Evolutionary conservation across 2,888 invertebrate species (phyloP).

Genomic region (Drosophila eohydei): DNA sequence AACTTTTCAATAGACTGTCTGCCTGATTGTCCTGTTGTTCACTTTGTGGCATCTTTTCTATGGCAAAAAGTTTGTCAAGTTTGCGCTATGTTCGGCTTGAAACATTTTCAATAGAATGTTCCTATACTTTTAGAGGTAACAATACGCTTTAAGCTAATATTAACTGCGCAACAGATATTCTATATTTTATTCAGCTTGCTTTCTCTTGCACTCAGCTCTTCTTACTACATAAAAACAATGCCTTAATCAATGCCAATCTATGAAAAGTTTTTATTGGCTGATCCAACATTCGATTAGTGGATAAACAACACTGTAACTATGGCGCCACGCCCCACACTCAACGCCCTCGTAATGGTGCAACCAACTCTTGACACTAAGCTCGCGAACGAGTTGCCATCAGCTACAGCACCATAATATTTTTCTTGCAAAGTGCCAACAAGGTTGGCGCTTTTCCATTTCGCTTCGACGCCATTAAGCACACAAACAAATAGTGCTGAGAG

Average conservation of each 20-base stretch:
- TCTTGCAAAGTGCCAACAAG: conserved; percentile 58
- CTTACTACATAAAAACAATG: not conserved
- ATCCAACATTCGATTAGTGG: not conserved
- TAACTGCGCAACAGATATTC: not conserved
- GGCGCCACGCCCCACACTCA: not conserved
- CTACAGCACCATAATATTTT: conserved; percentile 59
- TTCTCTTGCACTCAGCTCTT: not conserved
- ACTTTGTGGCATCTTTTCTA: conserved; percentile 44
- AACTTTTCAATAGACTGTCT: conserved; percentile 51
- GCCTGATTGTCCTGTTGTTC: conserved; percentile 34
- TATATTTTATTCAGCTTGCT: not conserved
- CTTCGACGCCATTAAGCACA: conserved; percentile 59
- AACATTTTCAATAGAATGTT: conserved; percentile 34
- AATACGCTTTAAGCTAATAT: conserved; percentile 7
- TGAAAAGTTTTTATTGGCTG: conserved; percentile 7
- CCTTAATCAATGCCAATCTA: conserved; percentile 7
- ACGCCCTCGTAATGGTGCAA: not conserved
- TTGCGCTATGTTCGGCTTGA: not conserved
- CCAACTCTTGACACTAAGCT: conserved; percentile 40
- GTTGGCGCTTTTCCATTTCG: conserved; percentile 54
- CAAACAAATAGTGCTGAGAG: conserved; percentile 30
- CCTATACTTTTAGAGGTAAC: conserved; percentile 10
- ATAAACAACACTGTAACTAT: conserved; percentile 14
- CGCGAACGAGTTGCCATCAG: conserved; percentile 37
- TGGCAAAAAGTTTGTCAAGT: conserved; percentile 35